These are phyloP conservation scores for Eustalomyia histrio DNA, from an alignment of 2,888 invertebrate genomes.

Conservation along the genomic window DNA sequence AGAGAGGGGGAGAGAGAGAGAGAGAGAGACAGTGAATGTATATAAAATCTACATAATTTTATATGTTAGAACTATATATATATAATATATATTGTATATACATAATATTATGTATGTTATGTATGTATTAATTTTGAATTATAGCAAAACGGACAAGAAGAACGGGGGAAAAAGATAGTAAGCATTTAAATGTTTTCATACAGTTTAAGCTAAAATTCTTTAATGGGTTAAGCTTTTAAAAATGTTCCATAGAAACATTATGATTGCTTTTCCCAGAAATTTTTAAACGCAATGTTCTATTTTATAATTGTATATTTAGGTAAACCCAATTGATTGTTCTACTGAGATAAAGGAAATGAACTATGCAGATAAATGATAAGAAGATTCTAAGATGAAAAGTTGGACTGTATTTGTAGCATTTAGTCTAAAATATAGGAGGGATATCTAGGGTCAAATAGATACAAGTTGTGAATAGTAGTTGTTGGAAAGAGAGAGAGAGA, in stretches of 20 bases:
- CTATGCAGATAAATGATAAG: neutral
- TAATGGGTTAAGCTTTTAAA: neutral
- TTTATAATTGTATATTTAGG: neutral
- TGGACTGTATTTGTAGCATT: conserved; percentile 21
- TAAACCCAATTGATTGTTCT: neutral
- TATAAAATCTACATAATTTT: neutral
- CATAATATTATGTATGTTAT: conserved; percentile 42
- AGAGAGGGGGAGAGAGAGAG: conserved; percentile 53
- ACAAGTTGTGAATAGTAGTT: conserved; percentile 13
- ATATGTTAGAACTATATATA: neutral
- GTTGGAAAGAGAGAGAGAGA: conserved; percentile 63
- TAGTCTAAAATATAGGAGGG: conserved; percentile 10
- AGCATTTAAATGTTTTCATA: too few relatives aligned
- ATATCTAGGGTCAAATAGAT: conserved; percentile 10
- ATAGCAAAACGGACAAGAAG: conserved; percentile 64
- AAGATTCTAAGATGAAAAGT: conserved; percentile 4
- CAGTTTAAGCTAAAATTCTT: neutral
- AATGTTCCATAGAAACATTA: neutral
- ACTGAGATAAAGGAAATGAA: neutral
- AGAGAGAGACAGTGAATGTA: conserved; percentile 36
- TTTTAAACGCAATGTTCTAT: conserved; percentile 23
- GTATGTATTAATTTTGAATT: conserved; percentile 69
- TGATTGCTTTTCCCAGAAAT: neutral
- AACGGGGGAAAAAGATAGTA: conserved; percentile 18
- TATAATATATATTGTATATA: conserved; percentile 29